Conservation (phyloP, 2,113 vertebrate genomes). For the Megaceryle torquata region DNA sequence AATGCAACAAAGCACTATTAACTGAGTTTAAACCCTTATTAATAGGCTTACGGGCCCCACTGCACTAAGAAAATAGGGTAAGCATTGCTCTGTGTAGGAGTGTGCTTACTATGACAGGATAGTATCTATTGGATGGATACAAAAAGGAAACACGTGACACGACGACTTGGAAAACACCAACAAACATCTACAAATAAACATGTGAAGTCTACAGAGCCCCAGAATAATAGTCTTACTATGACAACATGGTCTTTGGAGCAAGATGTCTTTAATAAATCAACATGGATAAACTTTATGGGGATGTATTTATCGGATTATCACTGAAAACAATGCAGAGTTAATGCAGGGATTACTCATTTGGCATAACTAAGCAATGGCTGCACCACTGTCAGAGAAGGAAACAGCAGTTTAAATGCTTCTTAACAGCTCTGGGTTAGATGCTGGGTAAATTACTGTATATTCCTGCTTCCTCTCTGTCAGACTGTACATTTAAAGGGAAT, state of each 20-base stretch:
- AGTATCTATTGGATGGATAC: not conserved
- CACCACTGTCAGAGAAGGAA: not conserved
- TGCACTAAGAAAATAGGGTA: not conserved
- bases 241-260: not conserved
- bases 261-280: not conserved
- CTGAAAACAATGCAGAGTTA: not conserved
- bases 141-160: not conserved
- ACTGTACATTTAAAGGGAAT: not conserved
- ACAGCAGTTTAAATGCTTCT: not conserved
- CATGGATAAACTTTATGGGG: not conserved
- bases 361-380: no score
- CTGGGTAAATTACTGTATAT: not conserved
- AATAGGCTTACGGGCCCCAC: not conserved
- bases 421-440: not conserved
- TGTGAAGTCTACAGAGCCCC: not conserved
- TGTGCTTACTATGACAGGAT: not conserved
- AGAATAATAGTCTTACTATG: not conserved
- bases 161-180: not conserved
- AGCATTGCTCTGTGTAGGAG: not conserved
- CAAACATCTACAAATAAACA: not conserved
- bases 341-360: not conserved
- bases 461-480: not conserved
- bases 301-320: not conserved
- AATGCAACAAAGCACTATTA: not conserved
- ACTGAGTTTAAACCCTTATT: not conserved